Conservation (phyloP, 2,113 vertebrate species). For the Anser brachyrhynchus region DNA sequence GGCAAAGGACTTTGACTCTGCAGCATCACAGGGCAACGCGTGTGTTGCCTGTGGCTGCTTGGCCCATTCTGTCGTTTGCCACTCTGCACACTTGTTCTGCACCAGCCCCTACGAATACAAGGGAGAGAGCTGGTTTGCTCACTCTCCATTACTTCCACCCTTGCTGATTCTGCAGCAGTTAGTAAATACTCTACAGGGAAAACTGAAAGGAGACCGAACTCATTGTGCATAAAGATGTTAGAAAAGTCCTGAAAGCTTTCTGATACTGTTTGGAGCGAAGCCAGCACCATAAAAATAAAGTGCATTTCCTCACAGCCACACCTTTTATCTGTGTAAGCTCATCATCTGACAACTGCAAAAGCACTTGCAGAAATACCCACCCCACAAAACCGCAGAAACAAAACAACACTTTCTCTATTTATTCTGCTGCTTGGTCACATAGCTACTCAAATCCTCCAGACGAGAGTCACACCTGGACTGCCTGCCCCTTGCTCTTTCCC, state of each 20-base stretch:
- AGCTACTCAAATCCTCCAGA: background rate
- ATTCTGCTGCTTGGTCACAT: background rate
- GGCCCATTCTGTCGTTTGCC: background rate
- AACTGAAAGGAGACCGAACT: background rate
- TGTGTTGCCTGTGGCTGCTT: background rate
- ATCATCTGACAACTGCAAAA: background rate
- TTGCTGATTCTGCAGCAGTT: background rate
- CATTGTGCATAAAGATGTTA: background rate
- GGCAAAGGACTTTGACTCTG: background rate
- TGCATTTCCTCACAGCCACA: background rate
- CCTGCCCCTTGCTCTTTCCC: background rate
- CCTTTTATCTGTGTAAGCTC: background rate
- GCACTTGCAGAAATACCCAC: background rate
- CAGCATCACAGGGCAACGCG: background rate
- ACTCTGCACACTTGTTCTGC: background rate
- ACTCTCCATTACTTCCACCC: background rate
- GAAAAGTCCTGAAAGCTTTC: background rate
- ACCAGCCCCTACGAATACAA: background rate
- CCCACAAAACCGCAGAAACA: background rate
- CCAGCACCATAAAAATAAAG: background rate
- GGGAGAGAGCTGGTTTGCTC: fast-evolving
- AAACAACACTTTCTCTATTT: background rate
- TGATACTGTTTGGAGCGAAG: background rate
- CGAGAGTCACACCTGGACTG: background rate
- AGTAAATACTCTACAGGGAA: background rate